Percentiles rank a stretch among this genome's conserved stretches.
Conservation (phyloP, 2,797 vertebrate species). For the Craterocephalus amniculus region DNA sequence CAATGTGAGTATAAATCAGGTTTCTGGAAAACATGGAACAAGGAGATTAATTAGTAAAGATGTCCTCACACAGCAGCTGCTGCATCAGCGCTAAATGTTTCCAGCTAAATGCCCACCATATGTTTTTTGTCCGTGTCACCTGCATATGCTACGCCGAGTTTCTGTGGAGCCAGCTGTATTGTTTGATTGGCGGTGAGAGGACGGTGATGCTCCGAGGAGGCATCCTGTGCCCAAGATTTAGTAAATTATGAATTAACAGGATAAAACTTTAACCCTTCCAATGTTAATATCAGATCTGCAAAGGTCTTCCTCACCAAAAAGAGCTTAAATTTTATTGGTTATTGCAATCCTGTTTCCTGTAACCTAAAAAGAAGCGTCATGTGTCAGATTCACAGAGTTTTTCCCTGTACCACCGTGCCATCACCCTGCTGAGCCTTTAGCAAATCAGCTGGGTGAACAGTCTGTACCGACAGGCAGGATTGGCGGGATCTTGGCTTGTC, state of each 20-base stretch:
- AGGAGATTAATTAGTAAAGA: background rate
- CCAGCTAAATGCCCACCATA: background rate
- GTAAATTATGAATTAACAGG: constrained; percentile 67
- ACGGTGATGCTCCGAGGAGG: constrained; percentile 36
- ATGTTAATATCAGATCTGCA: constrained; percentile 20
- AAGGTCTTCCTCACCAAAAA: too few relatives aligned
- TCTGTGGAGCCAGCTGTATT: background rate
- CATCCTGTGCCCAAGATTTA: constrained; percentile 39
- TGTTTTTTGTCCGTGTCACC: constrained; percentile 11
- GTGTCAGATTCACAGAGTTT: background rate
- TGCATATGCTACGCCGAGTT: background rate
- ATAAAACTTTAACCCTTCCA: constrained; percentile 40
- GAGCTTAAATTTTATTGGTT: background rate
- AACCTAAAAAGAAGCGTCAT: background rate
- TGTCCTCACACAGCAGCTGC: background rate
- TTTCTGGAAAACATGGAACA: background rate
- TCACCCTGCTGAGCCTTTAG: constrained; percentile 9
- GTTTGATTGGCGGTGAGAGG: constrained; percentile 57
- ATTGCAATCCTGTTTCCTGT: background rate
- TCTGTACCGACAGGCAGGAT: background rate
- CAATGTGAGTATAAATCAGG: background rate
- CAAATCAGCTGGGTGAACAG: constrained; percentile 4
- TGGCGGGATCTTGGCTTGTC: constrained; percentile 11
- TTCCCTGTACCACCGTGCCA: background rate
- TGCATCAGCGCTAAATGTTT: background rate